Evolutionary conservation across 2,888 invertebrate species (phyloP), one percentile per base, ranked within the genome.

Genomic region (Agrochola lota): DNA sequence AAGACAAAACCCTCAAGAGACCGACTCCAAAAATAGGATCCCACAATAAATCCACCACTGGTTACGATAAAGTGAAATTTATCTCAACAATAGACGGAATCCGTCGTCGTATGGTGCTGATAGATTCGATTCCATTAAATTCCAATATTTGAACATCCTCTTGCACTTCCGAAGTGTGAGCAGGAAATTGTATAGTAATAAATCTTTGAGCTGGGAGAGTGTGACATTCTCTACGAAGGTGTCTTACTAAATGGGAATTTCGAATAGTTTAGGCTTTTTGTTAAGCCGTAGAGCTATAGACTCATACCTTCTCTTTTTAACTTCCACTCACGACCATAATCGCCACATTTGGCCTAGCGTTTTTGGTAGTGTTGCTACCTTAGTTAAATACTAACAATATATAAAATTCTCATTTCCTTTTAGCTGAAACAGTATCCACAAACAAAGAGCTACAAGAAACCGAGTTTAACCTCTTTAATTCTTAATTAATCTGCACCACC

Each of bases 121-220:
- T 77, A 85, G 77, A 88, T 86, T 83, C 82, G 86, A 91, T 88
- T 85, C 87, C 81, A 90, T 88, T 90, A 87, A 84, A 90, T 86
- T 77, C 84, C 87, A 89, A 91, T 91, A 90, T 90, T 91, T 87
- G 86, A 86, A 85, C 88, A 84, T 83, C 74, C 85, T 80, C 81
- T 66, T 88, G 87, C 84, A 86, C 86, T 86, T 77, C 76, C 80
- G 69, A 76, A 84, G 79, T 81, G 83, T 76, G 81, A 80, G 78
- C 75, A 85, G 81, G 86, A 87, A 84, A 84, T 85, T 87, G 85
- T 84, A 82, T 69, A 82, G 79, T 82, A 72, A 85, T 88, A 88
- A 87, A 88, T 87, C 87, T 81, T 74, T 70, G 74, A 77, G 30
- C 63, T n/a, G 59, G 62, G 62, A 57, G 66, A 72, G 72, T 85